A percentile compares a stretch with the other conserved stretches of the same genome.
phyloP scores from a whole-genome alignment of 2,797 vertebrate genomes.

The Naso thynnoides region DNA sequence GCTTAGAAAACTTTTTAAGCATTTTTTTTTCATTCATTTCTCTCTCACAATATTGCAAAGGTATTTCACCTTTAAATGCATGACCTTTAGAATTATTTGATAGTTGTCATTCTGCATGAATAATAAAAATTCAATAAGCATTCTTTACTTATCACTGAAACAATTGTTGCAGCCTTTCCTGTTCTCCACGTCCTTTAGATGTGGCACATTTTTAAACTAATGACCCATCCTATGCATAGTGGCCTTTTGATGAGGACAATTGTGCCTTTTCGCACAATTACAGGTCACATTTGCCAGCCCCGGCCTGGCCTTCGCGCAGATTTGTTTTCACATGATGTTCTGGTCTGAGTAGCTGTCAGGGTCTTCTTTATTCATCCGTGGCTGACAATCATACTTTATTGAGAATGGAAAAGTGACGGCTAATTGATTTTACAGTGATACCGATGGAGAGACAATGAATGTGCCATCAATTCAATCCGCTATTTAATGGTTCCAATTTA shows the following conservation, averaged over 20 bases:
- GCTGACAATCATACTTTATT: constrained; percentile 97
- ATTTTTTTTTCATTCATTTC: not conserved
- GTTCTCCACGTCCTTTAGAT: constrained; percentile 72
- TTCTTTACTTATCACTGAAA: constrained; percentile 60
- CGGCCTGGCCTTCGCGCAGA: constrained; percentile 65
- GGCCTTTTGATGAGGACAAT: constrained; percentile 86
- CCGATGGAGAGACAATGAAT: constrained; percentile 99
- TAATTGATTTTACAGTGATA: constrained; percentile 99
- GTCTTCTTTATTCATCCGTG: constrained; percentile 93
- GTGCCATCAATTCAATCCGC: constrained; percentile 99
- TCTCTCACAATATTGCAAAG: constrained; percentile 2
- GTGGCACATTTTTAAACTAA: constrained; percentile 80
- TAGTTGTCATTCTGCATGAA: constrained; percentile 51
- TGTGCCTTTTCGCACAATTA: constrained; percentile 83
- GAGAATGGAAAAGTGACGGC: constrained; percentile 99
- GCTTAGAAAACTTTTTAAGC: not conserved
- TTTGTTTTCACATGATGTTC: constrained; percentile 86
- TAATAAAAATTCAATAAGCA: constrained; percentile 80
- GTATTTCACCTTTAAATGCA: not conserved
- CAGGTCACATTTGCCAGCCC: constrained; percentile 80
- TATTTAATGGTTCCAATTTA: constrained; percentile 99
- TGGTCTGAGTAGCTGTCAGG: constrained; percentile 88
- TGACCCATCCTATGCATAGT: constrained; percentile 80
- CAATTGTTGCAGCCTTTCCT: constrained; percentile 68
- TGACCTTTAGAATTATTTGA: constrained; percentile 7